Conservation (phyloP, 2,888 invertebrate species). For the Blomia tropicalis region DNA sequence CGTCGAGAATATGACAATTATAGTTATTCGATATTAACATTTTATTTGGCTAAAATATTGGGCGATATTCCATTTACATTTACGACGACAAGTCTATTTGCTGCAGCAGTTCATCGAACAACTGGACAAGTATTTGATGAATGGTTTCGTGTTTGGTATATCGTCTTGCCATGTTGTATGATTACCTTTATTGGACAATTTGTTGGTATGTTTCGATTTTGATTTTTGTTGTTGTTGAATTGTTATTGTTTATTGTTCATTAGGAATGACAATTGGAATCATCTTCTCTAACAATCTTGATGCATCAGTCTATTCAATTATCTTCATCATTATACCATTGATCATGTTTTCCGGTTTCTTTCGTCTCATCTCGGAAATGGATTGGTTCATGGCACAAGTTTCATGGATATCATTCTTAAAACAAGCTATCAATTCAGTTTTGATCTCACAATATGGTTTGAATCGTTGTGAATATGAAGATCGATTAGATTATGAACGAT, state of each 20-base stretch:
- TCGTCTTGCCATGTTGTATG: not conserved
- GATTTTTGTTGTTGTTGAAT: not conserved
- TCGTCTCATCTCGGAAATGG: conserved; percentile 7
- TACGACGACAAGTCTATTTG: not conserved
- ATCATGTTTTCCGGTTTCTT: conserved; percentile 22
- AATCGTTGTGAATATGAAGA: conserved; percentile 12
- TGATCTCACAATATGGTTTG: conserved; percentile 17
- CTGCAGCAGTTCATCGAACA: not conserved
- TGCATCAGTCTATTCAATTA: not conserved
- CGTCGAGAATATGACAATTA: conserved; percentile 9
- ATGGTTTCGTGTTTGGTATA: not conserved
- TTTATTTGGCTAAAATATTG: conserved; percentile 13
- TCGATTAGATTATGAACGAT: not conserved
- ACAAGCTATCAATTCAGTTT: conserved; percentile 1
- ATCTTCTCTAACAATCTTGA: not conserved
- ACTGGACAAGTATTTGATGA: conserved; percentile 19
- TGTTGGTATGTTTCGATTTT: conserved; percentile 15
- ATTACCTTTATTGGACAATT: conserved; percentile 14
- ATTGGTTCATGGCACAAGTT: not conserved
- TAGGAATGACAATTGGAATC: conserved; percentile 20
- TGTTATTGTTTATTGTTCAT: not conserved
- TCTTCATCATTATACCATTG: conserved; percentile 13
- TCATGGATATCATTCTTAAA: conserved; percentile 12
- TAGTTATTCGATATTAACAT: conserved; percentile 11
- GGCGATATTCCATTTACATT: conserved; percentile 15